Base-by-base conservation (phyloP, 2,113 vertebrate genomes). In the Suncus etruscus region DNA sequence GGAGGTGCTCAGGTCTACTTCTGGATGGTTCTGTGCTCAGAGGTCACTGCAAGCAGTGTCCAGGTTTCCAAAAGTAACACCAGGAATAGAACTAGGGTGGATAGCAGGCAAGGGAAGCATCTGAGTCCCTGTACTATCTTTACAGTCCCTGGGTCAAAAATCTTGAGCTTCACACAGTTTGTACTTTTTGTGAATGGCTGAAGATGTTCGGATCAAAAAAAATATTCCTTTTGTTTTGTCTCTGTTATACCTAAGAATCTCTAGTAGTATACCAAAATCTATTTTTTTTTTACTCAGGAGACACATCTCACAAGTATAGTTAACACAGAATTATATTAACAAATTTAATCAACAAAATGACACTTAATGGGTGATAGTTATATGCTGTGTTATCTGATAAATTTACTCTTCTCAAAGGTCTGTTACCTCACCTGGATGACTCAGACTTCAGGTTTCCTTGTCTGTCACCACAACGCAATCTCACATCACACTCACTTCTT, bases 281-380 rank as follows among this genome's bases (percentile, higher is more conserved):
- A 5, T 51, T 54, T 32, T 12, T 68, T 48, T 48, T 31, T 72
- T 8, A 18, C 45, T 78, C 87, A 74, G 47, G 54, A 18, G 89
- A 89, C 24, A 81, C 16, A 45, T 47, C 76, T 83, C 83, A 90
- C 75, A 86, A 63, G 72, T 48, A 69, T 77, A 92, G 80, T 69
- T 89, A 86, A 48, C 51, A 88, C n/a, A 88, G 29, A 93, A 79
- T 88, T 91, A 58, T 68, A 78, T 81, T 81, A 94, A 84, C 58
- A 87, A 10, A 39, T 70, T 77, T 78, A 66, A 24, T 69, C 70
- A 83, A 78, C 15, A 39, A 51, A 85, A 81, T 32, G 27, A 93
- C 47, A 91, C 78, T 48, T 87, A 86, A 54, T 74, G 39, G 47
- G 45, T 74, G 65, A 54, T 48, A 78, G 27, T 74, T 86, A 65